Base-by-base conservation (phyloP, 2,888 invertebrate genomes). In the Cistogaster globosa region DNA sequence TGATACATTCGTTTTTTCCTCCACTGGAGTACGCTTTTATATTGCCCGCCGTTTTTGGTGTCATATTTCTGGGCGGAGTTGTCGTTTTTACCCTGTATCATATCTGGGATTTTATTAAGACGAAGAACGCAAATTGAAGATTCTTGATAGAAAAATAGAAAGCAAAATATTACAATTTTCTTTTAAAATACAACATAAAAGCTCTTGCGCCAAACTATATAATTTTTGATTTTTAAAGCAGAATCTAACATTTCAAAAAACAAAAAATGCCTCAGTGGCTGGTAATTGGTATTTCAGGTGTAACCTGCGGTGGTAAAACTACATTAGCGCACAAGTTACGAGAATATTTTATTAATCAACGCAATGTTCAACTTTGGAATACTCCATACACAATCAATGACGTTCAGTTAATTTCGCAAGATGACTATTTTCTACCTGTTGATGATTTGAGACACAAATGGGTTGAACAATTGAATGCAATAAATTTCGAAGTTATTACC, bases 261-360 rank as follows among this genome's bases (percentile, higher is more conserved):
- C 5, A 36, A 12, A 63, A 87, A 87, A 94, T 89, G 91, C 94
- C 88, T 89, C 94, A 92, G 86, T 94, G 94, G 94, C 88, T 94
- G 53, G 92, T 96, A 71, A 92, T 96, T 81, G 97, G 96, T 9
- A 94, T 97, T 86, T 95, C 96, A 53, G 97, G 97, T 0, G 96
- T 96, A 1, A 97, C 97, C 0, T 96, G 96, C 89, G 96, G 97
- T 22, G 97, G 97, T 0, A 97, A 97, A 93, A 96, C 97, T 0
- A 95, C 96, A 0, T 90, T 97, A 51, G 94, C 96, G 0, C 93
- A 93, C 72, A 93, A 93, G 78, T 90, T 97, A 20, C 92, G 91
- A 7, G 90, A 92, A 18, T 92, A 91, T 77, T 92, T 93, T 76
- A 87, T 89, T 48, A 90, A 88, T 32, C 87, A 90, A 38, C 88